Percentiles rank a stretch among this genome's conserved stretches.
Conservation (phyloP, 2,113 vertebrate genomes). For the Boulengerochromis microlepis region DNA sequence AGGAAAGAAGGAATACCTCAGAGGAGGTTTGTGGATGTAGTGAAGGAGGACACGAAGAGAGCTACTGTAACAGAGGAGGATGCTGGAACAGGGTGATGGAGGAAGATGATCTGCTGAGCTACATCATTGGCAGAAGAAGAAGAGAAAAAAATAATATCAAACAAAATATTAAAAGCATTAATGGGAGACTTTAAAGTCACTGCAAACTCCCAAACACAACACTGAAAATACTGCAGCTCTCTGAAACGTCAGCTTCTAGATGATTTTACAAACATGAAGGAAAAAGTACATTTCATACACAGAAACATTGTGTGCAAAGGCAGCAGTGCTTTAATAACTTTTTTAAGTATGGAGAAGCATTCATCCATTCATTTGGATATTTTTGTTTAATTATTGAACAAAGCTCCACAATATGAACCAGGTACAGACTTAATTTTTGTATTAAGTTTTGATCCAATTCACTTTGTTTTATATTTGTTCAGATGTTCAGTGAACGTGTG, state of each 20-base stretch:
- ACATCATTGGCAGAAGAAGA: background rate
- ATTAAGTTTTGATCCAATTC: background rate
- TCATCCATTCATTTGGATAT: background rate
- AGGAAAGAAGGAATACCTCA: background rate
- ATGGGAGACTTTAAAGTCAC: background rate
- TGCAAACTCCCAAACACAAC: background rate
- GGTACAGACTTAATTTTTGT: background rate
- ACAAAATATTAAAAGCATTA: background rate
- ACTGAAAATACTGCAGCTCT: background rate
- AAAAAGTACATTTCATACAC: background rate
- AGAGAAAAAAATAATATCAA: background rate
- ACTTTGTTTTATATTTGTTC: background rate
- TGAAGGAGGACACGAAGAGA: background rate
- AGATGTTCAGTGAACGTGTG: background rate
- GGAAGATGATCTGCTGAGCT: background rate
- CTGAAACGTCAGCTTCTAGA: fast-evolving
- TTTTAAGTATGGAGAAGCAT: background rate
- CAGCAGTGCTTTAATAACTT: background rate
- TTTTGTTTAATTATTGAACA: background rate
- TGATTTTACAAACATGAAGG: background rate
- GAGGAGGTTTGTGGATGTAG: background rate
- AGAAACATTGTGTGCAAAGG: background rate
- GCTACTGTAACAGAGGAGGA: background rate
- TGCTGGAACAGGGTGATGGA: fast-evolving
- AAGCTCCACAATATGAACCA: background rate